Evolutionary conservation across 2,113 vertebrate species (phyloP).

Genomic region (Ameiurus melas): DNA sequence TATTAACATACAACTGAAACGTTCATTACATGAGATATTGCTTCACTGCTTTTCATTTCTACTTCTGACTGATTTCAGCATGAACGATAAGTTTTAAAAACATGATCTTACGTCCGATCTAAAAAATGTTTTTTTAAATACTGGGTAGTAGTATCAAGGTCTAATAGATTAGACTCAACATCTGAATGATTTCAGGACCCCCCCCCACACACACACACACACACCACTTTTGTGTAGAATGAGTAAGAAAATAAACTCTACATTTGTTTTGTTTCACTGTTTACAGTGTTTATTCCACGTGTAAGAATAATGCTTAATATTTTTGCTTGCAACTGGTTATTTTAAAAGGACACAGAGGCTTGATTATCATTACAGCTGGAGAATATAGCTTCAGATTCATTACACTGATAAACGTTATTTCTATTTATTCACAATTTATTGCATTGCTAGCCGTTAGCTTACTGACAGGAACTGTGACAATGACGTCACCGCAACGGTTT

Average conservation of each 20-base stretch:
- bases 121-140: background rate
- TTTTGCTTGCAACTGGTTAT: background rate
- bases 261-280: background rate
- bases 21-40: background rate
- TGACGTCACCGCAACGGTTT: background rate
- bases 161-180: background rate
- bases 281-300: background rate
- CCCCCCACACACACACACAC: no score
- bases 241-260: background rate
- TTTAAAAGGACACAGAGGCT: background rate
- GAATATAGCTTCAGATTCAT: background rate
- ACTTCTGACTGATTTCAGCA: background rate
- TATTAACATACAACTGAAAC: background rate
- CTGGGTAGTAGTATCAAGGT: no score
- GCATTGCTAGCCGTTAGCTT: background rate
- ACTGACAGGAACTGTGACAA: background rate
- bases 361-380: background rate
- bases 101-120: background rate
- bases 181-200: background rate
- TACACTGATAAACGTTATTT: background rate
- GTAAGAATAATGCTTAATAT: background rate
- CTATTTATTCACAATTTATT: background rate
- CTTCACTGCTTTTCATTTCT: background rate
- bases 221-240: background rate
- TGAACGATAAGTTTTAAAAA: no score